These are phyloP conservation scores for Whitmania pigra DNA, from an alignment of 1,140 invertebrate genomes.

Conservation along the genomic window DNA sequence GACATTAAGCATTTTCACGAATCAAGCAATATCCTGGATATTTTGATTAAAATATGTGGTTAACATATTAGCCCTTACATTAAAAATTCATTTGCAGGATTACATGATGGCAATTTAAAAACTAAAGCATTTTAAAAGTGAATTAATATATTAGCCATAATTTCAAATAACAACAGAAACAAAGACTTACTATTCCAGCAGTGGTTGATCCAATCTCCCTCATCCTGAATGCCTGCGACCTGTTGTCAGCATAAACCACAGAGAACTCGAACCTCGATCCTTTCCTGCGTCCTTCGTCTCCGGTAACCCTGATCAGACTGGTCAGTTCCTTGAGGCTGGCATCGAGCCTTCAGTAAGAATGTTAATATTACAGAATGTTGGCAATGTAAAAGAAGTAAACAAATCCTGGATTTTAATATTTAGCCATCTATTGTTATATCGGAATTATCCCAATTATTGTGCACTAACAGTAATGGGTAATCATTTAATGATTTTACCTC, in stretches of 20 bases:
- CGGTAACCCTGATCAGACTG: conserved; percentile 88
- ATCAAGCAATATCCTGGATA: too few species aligned
- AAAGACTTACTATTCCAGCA: conserved; percentile 49
- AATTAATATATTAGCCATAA: conserved; percentile 8
- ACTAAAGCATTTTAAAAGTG: background rate
- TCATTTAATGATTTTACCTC: background rate
- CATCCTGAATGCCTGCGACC: conserved; percentile 66
- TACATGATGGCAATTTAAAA: background rate
- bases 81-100: background rate
- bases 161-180: conserved; percentile 1
- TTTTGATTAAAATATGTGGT: background rate
- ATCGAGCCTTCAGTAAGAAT: conserved; percentile 51
- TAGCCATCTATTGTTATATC: background rate
- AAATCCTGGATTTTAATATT: too few species aligned
- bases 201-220: conserved; percentile 85
- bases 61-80: background rate
- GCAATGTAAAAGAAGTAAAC: too few species aligned
- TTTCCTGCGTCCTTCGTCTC: conserved; percentile 79
- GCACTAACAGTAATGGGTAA: too few species aligned
- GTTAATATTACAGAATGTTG: too few species aligned
- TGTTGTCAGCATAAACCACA: conserved; percentile 75
- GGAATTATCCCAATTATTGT: background rate
- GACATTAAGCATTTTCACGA: too few species aligned
- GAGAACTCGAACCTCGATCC: conserved; percentile 96
- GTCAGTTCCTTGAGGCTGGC: conserved; percentile 89